Conservation (phyloP, 2,888 invertebrate species). For the Philaethria dido region DNA sequence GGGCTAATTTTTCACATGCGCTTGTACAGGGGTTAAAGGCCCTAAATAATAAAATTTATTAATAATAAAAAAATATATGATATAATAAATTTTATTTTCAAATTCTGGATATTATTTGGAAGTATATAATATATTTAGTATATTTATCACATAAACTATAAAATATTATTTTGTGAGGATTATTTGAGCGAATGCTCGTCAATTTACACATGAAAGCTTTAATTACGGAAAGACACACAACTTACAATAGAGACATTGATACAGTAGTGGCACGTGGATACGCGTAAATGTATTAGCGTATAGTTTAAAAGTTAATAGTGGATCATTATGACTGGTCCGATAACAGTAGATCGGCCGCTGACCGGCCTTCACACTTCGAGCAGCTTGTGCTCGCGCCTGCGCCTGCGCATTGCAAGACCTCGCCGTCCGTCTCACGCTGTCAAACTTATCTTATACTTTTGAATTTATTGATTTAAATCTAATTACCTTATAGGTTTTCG, state of each 20-base stretch:
- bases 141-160: no score
- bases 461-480: conserved; percentile 41
- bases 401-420: conserved; percentile 48
- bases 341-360: conserved; percentile 77
- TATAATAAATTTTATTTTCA: no score
- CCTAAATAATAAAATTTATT: no score
- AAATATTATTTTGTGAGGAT: neutral
- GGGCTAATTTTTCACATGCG: no score
- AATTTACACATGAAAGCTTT: conserved; percentile 42
- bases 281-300: conserved; percentile 60
- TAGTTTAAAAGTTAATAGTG: conserved; percentile 53
- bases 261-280: conserved; percentile 67
- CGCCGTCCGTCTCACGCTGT: conserved; percentile 60
- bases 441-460: conserved; percentile 49
- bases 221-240: conserved; percentile 36
- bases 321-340: conserved; percentile 73
- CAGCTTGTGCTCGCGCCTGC: conserved; percentile 47
- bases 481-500: conserved; percentile 36
- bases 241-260: conserved; percentile 43
- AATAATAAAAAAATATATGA: no score
- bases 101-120: no score
- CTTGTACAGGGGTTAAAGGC: no score
- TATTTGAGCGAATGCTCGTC: conserved; percentile 21
- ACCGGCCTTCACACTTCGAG: conserved; percentile 79
- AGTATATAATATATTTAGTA: no score